phyloP scores from a whole-genome alignment of 2,113 vertebrate species.

The Furnarius figulus region DNA sequence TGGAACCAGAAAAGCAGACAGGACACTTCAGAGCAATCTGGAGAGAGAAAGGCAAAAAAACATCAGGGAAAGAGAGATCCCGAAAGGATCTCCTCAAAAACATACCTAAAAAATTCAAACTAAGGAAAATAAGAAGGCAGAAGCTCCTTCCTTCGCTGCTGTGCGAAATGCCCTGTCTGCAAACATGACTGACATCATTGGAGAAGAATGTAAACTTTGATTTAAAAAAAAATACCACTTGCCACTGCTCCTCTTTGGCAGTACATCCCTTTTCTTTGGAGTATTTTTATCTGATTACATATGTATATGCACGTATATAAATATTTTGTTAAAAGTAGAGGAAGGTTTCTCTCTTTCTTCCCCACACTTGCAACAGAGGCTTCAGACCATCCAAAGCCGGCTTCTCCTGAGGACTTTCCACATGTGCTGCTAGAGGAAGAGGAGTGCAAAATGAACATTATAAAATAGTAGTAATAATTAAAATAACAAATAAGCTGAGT shows the following conservation, averaged over 20 bases:
- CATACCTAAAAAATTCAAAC: not conserved
- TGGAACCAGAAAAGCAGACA: not conserved
- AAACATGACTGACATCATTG: slow-evolving; percentile 40
- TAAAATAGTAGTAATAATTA: slow-evolving; percentile 40
- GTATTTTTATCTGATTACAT: slow-evolving; percentile 41
- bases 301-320: slow-evolving; percentile 52
- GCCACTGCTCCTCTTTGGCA: slow-evolving; percentile 19
- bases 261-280: slow-evolving; percentile 9
- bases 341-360: not conserved
- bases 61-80: not conserved
- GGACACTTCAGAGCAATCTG: not conserved
- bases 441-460: not conserved
- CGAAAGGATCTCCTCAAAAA: not conserved
- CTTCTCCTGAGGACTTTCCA: not conserved
- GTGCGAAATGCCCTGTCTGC: not conserved
- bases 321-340: slow-evolving; percentile 54
- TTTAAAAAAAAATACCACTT: not conserved
- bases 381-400: not conserved
- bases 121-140: not conserved
- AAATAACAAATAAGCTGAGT: slow-evolving; percentile 57
- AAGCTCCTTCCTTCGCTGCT: not conserved
- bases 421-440: not conserved
- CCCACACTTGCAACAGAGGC: not conserved
- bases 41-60: not conserved
- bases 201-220: slow-evolving; percentile 55